These are phyloP conservation scores for Gymnodraco acuticeps DNA, from an alignment of 2,797 vertebrate species.

Conservation along the genomic window DNA sequence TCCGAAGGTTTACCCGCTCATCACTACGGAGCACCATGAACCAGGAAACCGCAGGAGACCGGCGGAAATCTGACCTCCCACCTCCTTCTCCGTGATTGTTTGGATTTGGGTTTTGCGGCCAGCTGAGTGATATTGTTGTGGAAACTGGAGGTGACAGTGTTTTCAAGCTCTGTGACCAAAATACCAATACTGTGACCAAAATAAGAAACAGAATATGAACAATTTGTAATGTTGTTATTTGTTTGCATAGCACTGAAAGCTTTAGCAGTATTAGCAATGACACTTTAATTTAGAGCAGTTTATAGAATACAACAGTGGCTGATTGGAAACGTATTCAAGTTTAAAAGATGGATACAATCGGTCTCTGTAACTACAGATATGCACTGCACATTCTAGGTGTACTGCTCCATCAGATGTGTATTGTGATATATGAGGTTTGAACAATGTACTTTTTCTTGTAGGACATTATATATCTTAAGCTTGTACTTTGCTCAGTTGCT, in stretches of 20 bases:
- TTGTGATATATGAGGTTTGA: background rate
- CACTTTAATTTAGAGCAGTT: conserved; percentile 6
- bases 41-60: background rate
- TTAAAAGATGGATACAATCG: too few relatives aligned
- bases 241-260: background rate
- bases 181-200: conserved; percentile 1
- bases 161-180: conserved; percentile 6
- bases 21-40: conserved; percentile 49
- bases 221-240: background rate
- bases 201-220: background rate
- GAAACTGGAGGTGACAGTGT: conserved; percentile 5
- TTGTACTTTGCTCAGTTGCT: background rate
- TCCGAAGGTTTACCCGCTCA: conserved; percentile 79
- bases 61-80: conserved; percentile 9
- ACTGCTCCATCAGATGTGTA: background rate
- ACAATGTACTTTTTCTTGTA: background rate
- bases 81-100: conserved; percentile 19
- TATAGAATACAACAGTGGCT: background rate
- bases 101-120: conserved; percentile 3
- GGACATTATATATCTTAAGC: background rate
- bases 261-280: conserved; percentile 23
- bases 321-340: too few relatives aligned
- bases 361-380: background rate
- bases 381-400: background rate
- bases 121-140: background rate